Evolutionary conservation across 1,140 invertebrate genomes (phyloP), one percentile per base, ranked within the genome.

Genomic region (Metaphire vulgaris): DNA sequence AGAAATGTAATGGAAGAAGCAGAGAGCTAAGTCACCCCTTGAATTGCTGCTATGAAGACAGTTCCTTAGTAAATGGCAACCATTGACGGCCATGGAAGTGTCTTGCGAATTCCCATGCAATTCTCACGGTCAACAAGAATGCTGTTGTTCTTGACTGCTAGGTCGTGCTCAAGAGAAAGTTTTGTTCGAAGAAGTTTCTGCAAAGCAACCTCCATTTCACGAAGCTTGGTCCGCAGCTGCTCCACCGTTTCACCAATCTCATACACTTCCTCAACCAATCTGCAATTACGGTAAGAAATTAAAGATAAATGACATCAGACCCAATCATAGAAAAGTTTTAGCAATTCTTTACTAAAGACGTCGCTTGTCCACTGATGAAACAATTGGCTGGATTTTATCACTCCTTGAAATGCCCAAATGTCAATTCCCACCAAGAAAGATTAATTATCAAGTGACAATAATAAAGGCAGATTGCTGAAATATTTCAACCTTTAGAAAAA

Each of bases 81-180:
- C 67, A 83, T 80, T 76, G 86, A 83, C 16, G 82, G 80, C 83
- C 86, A 85, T 65, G 95, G 95, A 87, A 96, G 97, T 12, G 92
- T 92, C 75, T 94, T 90, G 74, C 95, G 88, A 79, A 96, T 88
- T n/a, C 92, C 92, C 84, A 92, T 90, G 82, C 93, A 94, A 87
- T 95, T 93, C 84, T 95, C 93, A 68, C 92, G 88, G 86, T 96
- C 93, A 75, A 95, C 93, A 82, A 94, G 93, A 65, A 96, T 86
- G 1, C 93, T 90, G 81, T 94, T 93, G 32, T 92, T 90, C 87
- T 96, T 96, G 79, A 91, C 88, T 32, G 92, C 90, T 29, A 96
- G 86, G 85, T 96, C 93, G 71, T 91, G 89, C 84, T 96, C 93
- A 14, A 96, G 86, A 73, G 88, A 89, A 67, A 91, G 90, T 80